Conservation (phyloP, 2,113 vertebrate species). For the Entosphenus tridentatus region DNA sequence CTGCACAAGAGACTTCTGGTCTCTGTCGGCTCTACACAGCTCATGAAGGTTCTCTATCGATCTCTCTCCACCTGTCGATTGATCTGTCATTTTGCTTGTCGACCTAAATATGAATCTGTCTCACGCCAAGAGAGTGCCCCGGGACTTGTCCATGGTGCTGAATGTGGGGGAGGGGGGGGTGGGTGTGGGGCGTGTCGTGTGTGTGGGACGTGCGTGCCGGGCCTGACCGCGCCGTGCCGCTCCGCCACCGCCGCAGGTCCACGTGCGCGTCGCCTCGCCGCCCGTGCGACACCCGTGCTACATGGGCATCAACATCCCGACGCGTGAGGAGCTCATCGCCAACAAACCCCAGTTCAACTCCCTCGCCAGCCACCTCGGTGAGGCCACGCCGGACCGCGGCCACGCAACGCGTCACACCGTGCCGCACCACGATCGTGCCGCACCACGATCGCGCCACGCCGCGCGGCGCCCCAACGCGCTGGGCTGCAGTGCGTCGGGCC, state of each 20-base stretch:
- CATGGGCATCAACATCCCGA: conserved; percentile 98
- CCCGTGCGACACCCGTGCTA: conserved; percentile 80
- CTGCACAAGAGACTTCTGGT: no score
- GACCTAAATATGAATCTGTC: no score
- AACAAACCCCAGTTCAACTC: conserved; percentile 75
- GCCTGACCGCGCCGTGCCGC: no score
- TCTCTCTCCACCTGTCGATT: no score
- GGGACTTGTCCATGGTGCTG: no score
- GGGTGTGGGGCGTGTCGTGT: no score
- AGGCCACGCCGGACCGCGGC: conserved; percentile 9
- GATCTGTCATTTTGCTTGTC: no score
- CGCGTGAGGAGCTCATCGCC: conserved; percentile 93
- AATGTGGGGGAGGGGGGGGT: no score
- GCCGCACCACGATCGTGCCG: background rate
- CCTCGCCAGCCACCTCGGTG: conserved; percentile 75
- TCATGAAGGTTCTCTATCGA: no score
- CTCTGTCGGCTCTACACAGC: no score
- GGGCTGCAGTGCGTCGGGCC: background rate
- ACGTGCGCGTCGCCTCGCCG: conserved; percentile 83
- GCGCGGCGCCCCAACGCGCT: background rate
- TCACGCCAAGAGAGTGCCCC: no score
- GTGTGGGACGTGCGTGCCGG: no score
- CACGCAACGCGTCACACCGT: background rate
- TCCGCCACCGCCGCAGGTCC: conserved; percentile 33
- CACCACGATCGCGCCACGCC: background rate